These are phyloP conservation scores for Cenopis cana DNA, from an alignment of 2,888 invertebrate species.

Conservation along the genomic window DNA sequence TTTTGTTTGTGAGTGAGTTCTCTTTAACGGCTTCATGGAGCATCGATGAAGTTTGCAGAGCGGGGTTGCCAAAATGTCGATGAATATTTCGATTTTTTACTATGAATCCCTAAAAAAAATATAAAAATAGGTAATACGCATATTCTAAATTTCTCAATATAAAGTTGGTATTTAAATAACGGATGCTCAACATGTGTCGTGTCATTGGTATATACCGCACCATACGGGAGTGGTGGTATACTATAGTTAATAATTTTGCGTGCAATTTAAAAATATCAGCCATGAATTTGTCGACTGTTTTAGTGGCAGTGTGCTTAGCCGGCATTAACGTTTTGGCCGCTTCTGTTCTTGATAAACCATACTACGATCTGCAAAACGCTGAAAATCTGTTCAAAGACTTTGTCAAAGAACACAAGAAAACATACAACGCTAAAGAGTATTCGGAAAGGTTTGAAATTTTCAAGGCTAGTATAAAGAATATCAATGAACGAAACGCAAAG, in stretches of 20 bases:
- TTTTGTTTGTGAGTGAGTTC: too few relatives aligned
- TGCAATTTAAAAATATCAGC: not conserved
- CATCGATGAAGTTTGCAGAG: too few relatives aligned
- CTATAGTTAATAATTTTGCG: not conserved
- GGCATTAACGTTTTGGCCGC: not conserved
- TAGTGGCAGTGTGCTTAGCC: not conserved
- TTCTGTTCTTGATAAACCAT: not conserved
- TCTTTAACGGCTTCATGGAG: too few relatives aligned
- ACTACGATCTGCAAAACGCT: conserved; percentile 6
- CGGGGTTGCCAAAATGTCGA: too few relatives aligned
- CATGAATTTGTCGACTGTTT: not conserved
- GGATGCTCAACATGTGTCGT: too few relatives aligned
- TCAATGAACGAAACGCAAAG: conserved; percentile 9
- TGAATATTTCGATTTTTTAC: too few relatives aligned
- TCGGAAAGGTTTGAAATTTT: conserved; percentile 17
- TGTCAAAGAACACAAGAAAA: conserved; percentile 5
- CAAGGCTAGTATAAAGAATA: conserved; percentile 2
- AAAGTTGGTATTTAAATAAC: too few relatives aligned
- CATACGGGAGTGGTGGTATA: too few relatives aligned
- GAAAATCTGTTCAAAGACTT: conserved; percentile 14
- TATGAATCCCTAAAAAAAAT: too few relatives aligned
- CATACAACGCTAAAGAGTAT: conserved; percentile 11
- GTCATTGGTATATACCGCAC: too few relatives aligned
- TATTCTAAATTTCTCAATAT: too few relatives aligned
- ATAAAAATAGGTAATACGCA: too few relatives aligned